Conservation (phyloP, 2,113 vertebrate genomes). For the Alaudala cheleensis region DNA sequence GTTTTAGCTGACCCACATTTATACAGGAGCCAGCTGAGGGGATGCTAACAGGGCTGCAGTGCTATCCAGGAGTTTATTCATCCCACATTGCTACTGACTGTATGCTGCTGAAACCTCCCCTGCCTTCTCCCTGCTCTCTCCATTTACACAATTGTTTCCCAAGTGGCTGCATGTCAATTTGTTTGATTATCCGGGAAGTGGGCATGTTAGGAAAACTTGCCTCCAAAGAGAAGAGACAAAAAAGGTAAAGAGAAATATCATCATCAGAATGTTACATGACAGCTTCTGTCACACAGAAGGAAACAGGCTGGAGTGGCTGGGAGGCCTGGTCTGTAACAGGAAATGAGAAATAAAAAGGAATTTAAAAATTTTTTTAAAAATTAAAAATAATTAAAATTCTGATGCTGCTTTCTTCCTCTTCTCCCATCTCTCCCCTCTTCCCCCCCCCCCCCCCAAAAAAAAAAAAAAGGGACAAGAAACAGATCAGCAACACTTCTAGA, state of each 20-base stretch:
- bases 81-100: background rate
- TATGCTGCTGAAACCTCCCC: background rate
- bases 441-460: background rate
- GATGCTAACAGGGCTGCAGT: accelerated
- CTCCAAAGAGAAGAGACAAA: background rate
- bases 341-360: background rate
- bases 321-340: background rate
- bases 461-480: background rate
- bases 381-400: background rate
- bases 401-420: background rate
- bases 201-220: background rate
- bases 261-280: background rate
- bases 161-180: background rate
- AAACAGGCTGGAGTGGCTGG: background rate
- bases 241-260: background rate
- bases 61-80: background rate
- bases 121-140: background rate
- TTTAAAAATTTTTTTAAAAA: accelerated
- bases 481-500: background rate
- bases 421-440: background rate
- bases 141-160: background rate
- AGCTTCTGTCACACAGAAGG: background rate
- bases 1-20: background rate
- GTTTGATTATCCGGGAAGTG: background rate
- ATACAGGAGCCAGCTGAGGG: accelerated